Conservation (phyloP, 2,888 invertebrate genomes). For the Leptinotarsa tumamoca region DNA sequence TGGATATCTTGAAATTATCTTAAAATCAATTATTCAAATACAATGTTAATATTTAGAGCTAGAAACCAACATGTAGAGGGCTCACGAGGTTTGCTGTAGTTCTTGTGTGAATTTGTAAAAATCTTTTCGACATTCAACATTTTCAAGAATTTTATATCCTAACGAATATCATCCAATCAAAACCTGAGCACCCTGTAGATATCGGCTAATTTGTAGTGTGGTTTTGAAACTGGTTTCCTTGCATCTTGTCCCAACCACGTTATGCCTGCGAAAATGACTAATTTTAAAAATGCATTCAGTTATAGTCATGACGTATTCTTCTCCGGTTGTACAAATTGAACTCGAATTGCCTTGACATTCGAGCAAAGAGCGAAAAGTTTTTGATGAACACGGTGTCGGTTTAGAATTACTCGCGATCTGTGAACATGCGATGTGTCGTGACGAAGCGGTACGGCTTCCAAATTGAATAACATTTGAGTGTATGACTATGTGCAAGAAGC, state of each 20-base stretch:
- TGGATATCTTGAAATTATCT: too few species aligned
- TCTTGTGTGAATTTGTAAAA: too few species aligned
- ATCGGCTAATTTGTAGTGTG: not conserved
- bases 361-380: not conserved
- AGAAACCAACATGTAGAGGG: too few species aligned
- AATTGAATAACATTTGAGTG: slow-evolving; percentile 5
- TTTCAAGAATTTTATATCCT: too few species aligned
- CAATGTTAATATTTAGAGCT: too few species aligned
- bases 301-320: not conserved
- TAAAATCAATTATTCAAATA: too few species aligned
- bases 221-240: not conserved
- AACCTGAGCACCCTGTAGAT: not conserved
- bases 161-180: not conserved
- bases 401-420: not conserved
- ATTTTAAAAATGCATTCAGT: not conserved
- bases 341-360: not conserved
- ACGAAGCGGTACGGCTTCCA: not conserved
- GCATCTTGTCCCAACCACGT: not conserved
- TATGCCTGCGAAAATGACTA: not conserved
- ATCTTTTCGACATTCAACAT: too few species aligned
- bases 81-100: too few species aligned
- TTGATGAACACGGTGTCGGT: not conserved
- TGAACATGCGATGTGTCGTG: slow-evolving; percentile 12
- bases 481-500: not conserved
- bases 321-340: not conserved